phyloP scores from a whole-genome alignment of 2,113 vertebrate genomes.

The Barbus barbus region DNA sequence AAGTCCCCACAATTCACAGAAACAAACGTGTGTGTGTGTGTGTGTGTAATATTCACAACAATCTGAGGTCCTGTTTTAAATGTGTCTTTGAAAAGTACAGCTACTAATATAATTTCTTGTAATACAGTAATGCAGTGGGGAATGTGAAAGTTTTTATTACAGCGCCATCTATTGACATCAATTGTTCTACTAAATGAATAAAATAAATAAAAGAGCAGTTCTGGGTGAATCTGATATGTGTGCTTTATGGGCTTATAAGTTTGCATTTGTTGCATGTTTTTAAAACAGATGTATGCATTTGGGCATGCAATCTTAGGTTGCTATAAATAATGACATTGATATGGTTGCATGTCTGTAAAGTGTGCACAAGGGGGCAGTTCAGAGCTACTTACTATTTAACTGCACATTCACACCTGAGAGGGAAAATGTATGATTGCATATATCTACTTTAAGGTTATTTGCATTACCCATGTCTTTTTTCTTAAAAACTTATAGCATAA shows the following conservation, averaged over 20 bases:
- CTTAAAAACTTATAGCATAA: background rate
- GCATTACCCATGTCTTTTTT: background rate
- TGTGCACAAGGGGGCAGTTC: constrained; percentile 12
- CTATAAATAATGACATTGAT: background rate
- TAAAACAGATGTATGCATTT: background rate
- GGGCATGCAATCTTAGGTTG: background rate
- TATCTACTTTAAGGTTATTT: background rate
- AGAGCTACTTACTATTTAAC: background rate
- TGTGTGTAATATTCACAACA: background rate
- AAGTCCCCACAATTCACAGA: too few relatives aligned
- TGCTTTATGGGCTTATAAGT: background rate
- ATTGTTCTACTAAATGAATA: background rate
- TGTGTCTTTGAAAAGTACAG: background rate
- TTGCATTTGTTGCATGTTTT: background rate
- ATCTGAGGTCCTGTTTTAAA: background rate
- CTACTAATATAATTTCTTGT: background rate
- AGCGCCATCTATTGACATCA: constrained; percentile 3
- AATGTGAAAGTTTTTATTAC: background rate
- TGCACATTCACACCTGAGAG: background rate
- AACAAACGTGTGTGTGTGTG: too few relatives aligned
- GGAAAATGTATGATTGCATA: background rate
- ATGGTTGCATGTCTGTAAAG: background rate
- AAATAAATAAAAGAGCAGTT: background rate
- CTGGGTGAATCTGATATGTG: background rate
- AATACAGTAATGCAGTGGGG: background rate